Evolutionary conservation across 2,888 invertebrate species (phyloP).

Genomic region (Glyphotaelius pellucidus): DNA sequence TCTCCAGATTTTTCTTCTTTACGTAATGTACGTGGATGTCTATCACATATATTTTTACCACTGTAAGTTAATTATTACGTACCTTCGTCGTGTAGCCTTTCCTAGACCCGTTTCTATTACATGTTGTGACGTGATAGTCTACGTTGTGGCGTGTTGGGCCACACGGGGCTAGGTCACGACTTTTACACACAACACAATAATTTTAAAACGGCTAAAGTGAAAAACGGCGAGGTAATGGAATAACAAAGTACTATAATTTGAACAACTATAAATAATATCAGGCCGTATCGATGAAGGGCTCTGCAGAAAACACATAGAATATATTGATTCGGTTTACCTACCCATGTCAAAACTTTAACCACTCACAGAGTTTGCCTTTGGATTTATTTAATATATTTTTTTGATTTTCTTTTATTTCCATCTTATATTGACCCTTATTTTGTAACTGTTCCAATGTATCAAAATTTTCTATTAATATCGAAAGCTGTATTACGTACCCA

Average conservation of each 20-base stretch:
- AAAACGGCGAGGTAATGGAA: neutral
- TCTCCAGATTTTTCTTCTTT: neutral
- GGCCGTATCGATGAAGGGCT: neutral
- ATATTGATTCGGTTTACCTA: neutral
- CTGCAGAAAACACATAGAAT: neutral
- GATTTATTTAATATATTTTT: too few species aligned
- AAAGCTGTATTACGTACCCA: too few species aligned
- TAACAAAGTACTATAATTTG: slow-evolving; percentile 7
- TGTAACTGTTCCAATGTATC: too few species aligned
- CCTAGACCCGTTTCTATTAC: neutral
- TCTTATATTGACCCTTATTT: too few species aligned
- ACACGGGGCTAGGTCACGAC: neutral
- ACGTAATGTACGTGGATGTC: neutral
- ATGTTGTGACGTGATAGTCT: neutral
- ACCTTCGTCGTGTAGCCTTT: neutral
- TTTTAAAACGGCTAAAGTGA: neutral
- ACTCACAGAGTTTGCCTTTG: too few species aligned
- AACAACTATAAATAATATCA: neutral
- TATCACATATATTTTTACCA: neutral
- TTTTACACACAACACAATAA: neutral
- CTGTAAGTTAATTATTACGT: neutral
- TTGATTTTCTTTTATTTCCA: too few species aligned
- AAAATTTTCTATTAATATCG: too few species aligned
- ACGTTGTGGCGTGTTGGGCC: neutral
- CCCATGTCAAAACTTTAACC: too few species aligned